Base-by-base conservation (phyloP, 1,140 invertebrate genomes). In the Papilio aristodemus region DNA sequence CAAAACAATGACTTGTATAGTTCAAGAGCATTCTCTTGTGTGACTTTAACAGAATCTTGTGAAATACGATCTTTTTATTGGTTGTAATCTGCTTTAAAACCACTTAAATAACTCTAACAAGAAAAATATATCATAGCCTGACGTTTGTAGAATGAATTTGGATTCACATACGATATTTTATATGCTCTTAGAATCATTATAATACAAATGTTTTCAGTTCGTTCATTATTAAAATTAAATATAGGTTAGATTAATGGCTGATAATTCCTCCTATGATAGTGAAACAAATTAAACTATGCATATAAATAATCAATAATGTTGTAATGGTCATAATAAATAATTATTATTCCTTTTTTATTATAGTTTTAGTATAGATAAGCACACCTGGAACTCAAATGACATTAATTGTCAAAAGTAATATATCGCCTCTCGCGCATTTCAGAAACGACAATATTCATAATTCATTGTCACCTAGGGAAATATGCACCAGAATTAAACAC, bases 1-100 rank as follows among this genome's bases (percentile, higher is more conserved):
- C 43, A 67, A 78, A 83, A 84, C 83, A 84, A 85, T 84, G 80
- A 79, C 81, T 75, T 71, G 76, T 71, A 50, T 62, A 58, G 71
- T 78, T 86, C 79, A 77, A 79, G 80, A 76, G 76, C 81, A 80
- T 71, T 71, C 38, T 71, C 68, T 54, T 36, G 71, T 77, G 74
- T 43, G 69, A 70, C 71, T 76, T 70, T 78, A 72, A 57, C 41
- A 39, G 67, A 70, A 70, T 46, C 39, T 67, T 67, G 73, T 78
- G 71, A 77, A 68, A 63, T 81, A 76, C 74, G 74, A 37, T 43
- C 63, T 66, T 66, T 66, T 66, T 46, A 27, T 41, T 64, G 38
- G 62, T 43, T 43, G 22, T 39, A 54, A 54, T 54, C 19, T 54
- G 46, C 46, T 50, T 50, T 50, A 50, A 50, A 17, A 22, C 46